These are phyloP conservation scores for Orussus abietinus DNA, from an alignment of 1,140 invertebrate genomes.

Conservation along the genomic window DNA sequence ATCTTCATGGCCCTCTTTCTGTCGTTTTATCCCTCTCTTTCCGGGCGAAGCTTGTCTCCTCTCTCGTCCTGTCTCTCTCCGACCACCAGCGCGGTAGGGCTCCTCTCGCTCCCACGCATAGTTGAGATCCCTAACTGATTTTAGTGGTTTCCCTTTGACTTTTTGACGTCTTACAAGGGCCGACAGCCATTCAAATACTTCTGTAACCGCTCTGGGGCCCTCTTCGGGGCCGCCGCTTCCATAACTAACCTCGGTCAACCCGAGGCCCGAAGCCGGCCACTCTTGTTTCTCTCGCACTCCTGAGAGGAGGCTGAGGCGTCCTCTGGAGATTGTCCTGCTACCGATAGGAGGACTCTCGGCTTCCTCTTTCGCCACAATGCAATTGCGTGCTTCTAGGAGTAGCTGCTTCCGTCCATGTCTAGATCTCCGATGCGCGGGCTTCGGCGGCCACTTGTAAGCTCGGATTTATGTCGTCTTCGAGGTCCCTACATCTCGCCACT, in stretches of 20 bases:
- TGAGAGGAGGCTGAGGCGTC: constrained; percentile 9
- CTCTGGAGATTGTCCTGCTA: constrained; percentile 12
- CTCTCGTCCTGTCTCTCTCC: too few species aligned
- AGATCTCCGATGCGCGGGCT: too few species aligned
- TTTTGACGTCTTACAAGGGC: constrained; percentile 53
- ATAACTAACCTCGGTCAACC: constrained; percentile 51
- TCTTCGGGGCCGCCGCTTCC: constrained; percentile 31
- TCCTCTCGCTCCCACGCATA: constrained; percentile 41
- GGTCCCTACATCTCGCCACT: too few species aligned
- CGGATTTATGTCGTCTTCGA: too few species aligned
- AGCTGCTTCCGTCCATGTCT: too few species aligned
- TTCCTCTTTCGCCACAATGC: too few species aligned
- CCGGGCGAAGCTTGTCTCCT: constrained; percentile 17
- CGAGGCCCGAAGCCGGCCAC: constrained; percentile 9
- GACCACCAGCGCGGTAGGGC: too few species aligned
- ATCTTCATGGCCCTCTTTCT: too few species aligned
- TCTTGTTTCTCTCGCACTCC: constrained; percentile 1
- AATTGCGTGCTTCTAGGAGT: too few species aligned
- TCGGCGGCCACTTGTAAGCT: too few species aligned
- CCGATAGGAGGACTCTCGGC: constrained; percentile 15
- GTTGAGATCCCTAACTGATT: constrained; percentile 55
- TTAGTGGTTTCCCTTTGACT: constrained; percentile 55
- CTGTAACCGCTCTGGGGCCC: constrained; percentile 40
- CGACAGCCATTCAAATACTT: constrained; percentile 53
- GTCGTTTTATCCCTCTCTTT: constrained; percentile 20